Base-by-base conservation (phyloP, 2,113 vertebrate species). In the Pomatostomus ruficeps region DNA sequence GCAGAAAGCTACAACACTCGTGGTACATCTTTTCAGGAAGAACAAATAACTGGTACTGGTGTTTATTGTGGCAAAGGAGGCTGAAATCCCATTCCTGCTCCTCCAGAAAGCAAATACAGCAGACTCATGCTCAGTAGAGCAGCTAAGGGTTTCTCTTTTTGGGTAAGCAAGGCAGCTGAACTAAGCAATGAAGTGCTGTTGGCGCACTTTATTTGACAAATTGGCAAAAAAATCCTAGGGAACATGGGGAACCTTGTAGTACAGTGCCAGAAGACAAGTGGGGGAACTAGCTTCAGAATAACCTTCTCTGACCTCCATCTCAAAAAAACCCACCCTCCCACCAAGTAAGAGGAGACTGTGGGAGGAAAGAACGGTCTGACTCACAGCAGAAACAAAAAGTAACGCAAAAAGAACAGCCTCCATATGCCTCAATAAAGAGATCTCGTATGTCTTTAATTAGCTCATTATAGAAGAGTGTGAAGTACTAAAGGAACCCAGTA, bases 361-460 rank as follows among this genome's bases (percentile, higher is more conserved):
- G 88, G 83, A 93, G 91, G 89, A 74, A 83, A 58, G n/a, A 78
- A 83, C 81, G 49, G 43, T 92, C 55, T 95, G 95, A 83, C 35
- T 97, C 90, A 91, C 28, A 84, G 77, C 12, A 82, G 88, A 86
- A 96, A 93, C 35, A 66, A 93, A 95, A 91, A 57, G 65, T 82
- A 85, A 59, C 18, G 6, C 57, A 76, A 72, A 94, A 95, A 91
- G 74, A 79, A 70, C 84, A 94, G 51, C 46, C 35, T 84, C 59
- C 57, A 38, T 84, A 85, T 66, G 75, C 35, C 62, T 74, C 45
- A 88, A 74, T 85, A 88, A 87, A 83, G 48, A 80, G 42, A 90
- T 33, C 54, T 66, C 10, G 1, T 78, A 61, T 59, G 40, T 78
- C 40, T 81, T 95, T 95, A 94, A 91, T 94, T 93, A 85, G 43